Percentiles rank a stretch among this genome's conserved stretches.
phyloP scores from a whole-genome alignment of 2,888 invertebrate species.

The Zygothrica quintamaculata region DNA sequence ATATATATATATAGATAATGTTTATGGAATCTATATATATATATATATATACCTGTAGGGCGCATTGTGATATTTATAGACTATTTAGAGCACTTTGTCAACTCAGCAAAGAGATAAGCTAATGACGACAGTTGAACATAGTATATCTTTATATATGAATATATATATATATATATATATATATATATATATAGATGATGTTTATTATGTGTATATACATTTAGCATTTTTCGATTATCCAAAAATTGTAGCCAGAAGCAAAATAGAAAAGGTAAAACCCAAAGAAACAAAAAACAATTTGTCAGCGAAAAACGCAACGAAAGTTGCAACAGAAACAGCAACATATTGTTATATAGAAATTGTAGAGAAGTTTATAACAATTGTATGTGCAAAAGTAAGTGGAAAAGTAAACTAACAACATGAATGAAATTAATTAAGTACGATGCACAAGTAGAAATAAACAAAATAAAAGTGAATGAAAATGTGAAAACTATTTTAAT shows the following conservation, averaged over 20 bases:
- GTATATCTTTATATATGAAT: neutral
- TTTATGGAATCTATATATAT: too few species aligned
- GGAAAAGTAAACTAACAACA: conserved; percentile 26
- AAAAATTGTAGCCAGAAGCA: neutral
- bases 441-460: conserved; percentile 25
- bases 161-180: conserved; percentile 1
- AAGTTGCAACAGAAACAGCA: neutral
- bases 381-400: conserved; percentile 26
- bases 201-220: neutral
- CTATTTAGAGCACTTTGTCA: conserved; percentile 31
- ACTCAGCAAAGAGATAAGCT: conserved; percentile 37
- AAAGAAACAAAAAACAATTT: neutral
- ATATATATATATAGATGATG: neutral
- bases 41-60: neutral
- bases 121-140: conserved; percentile 30
- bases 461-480: conserved; percentile 14
- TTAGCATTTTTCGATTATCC: conserved; percentile 11
- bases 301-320: neutral
- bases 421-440: conserved; percentile 59
- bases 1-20: neutral
- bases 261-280: neutral
- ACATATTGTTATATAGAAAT: conserved; percentile 15
- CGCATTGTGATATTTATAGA: neutral
- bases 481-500: conserved; percentile 35
- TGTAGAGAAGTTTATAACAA: conserved; percentile 7